Evolutionary conservation across 2,797 vertebrate species (phyloP), one percentile per base, ranked within the genome.

Genomic region (Darevskia nairensis): DNA sequence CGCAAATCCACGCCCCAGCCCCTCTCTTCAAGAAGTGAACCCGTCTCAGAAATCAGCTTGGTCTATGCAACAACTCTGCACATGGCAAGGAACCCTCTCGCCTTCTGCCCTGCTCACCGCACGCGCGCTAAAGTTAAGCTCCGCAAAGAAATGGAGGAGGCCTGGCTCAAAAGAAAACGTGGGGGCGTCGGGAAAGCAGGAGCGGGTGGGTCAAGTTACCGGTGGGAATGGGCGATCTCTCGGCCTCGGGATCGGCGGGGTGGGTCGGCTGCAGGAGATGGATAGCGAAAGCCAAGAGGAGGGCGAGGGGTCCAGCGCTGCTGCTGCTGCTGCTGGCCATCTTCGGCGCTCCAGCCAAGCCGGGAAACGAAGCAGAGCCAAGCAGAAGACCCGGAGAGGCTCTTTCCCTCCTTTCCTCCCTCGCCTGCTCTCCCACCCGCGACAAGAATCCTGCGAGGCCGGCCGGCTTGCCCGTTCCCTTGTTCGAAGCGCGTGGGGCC

Each of bases 151-250:
- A 21, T 4, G 39, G 50, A 50, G 50, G 50, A 66, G 39, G 50
- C 39, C 68, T 74, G 80, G 21, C 39, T 46, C 19, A 41, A 15
- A 10, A 64, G 9, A 82, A 77, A 3, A 2, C 25, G 7, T 1
- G 13, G 29, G 19, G 8, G 27, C 6, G 1, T 2, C 7, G 66
- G 50, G 10, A 9, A 9, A 50, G 32, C 25, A 21, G 44, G 13
- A 11, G 1, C 6, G 17, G 27, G n/a, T 15, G 9, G 8, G 23
- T 15, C 8, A 8, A n/a, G 4, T 96, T 95, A 96, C 96, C 96
- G 96, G 96, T 13, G 82, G 91, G 77, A 61, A 91, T 82, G 69
- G 82, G 10, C 8, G 69, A 1, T 35, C 32, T 83, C 55, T 81
- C 21, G 13, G 46, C 25, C 44, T 72, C 80, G 6, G 46, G 6